Evolutionary conservation across 2,888 invertebrate genomes (phyloP), one percentile per base, ranked within the genome.

Genomic region (Tenthredo livida): DNA sequence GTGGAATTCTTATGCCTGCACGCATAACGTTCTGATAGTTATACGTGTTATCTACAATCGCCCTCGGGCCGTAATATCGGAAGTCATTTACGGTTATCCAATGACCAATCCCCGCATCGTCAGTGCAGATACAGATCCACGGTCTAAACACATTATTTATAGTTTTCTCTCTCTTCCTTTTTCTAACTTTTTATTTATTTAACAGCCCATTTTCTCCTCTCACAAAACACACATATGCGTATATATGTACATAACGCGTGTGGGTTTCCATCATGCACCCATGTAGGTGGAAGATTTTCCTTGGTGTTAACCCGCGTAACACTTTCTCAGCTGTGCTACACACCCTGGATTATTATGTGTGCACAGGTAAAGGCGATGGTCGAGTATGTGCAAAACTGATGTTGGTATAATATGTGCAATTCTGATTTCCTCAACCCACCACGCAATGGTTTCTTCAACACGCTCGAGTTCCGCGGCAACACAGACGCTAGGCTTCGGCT

Each of bases 381-480:
- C 25, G 25, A 25, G 61, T 61, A 58, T 21, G 54, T 54, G n/a
- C 54, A 54, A 54, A 54, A n/a, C 54, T 6, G 54, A 54, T n/a
- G n/a, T 70, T 33, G 6, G 37, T 73, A 43, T 15, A 21, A 29
- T 54, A 33, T 54, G 77, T 54, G 50, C 17, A 77, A 77, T 77
- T 77, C 77, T 77, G 77, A 77, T 77, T 77, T 77, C 77, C 77
- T 54, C 77, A 77, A 77, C n/a, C 54, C 29, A 75, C 47, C 50
- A 77, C 43, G 85, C 84, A 73, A 84, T 80, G 72, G 86, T 88
- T 88, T 87, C 87, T 87, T 86, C 82, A 86, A 85, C 85, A 87
- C 88, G 88, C 87, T 87, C 87, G 85, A 87, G 85, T 86, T 87
- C 85, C 87, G 86, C 84, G 83, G 29, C 33, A 21, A 21, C 73